A percentile compares a stretch with the other conserved stretches of the same genome.
These are phyloP conservation scores for Phylloscopus trochiloides DNA, from an alignment of 2,113 vertebrate species.

Conservation along the genomic window DNA sequence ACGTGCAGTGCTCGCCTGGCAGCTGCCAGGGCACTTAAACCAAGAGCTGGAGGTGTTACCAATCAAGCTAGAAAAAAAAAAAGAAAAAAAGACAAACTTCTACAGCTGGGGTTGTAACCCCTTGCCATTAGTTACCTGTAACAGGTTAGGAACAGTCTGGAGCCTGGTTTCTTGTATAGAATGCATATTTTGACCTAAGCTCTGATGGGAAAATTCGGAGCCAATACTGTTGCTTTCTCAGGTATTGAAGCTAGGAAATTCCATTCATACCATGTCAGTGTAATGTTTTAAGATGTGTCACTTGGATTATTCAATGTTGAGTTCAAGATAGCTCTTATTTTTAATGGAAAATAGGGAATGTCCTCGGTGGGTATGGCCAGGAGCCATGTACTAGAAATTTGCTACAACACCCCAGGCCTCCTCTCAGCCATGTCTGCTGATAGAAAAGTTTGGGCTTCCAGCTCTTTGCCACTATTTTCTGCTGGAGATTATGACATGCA, in stretches of 20 bases:
- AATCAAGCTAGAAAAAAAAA: neutral
- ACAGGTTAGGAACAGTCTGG: neutral
- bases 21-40: neutral
- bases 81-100: neutral
- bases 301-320: neutral
- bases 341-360: neutral
- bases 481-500: neutral
- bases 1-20: fast-evolving
- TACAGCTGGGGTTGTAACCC: neutral
- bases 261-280: neutral
- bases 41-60: neutral
- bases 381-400: neutral
- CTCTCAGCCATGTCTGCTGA: neutral
- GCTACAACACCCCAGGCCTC: neutral
- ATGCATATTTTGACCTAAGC: neutral
- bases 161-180: neutral
- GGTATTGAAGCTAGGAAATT: neutral
- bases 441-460: neutral
- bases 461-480: neutral
- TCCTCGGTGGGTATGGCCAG: neutral
- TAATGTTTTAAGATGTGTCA: neutral
- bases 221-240: neutral
- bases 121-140: neutral
- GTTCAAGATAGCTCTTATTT: neutral
- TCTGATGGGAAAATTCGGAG: neutral